Evolutionary conservation across 2,113 vertebrate genomes (phyloP).

Genomic region (Prietella phreatophila): DNA sequence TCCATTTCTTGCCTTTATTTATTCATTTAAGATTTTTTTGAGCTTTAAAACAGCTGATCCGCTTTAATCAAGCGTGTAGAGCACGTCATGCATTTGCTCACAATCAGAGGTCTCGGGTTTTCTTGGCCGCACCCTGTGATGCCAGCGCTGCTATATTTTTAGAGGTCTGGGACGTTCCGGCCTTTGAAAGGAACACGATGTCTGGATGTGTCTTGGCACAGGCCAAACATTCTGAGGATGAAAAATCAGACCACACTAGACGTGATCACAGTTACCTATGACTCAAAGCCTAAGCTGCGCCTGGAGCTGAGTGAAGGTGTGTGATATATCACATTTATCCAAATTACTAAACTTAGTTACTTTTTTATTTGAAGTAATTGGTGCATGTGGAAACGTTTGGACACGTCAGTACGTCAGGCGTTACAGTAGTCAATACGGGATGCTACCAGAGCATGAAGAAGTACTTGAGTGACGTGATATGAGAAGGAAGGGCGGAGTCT

Average conservation of each 20-base stretch:
- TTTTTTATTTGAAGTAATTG: too few relatives aligned
- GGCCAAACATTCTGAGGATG: neutral
- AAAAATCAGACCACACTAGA: neutral
- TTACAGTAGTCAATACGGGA: too few relatives aligned
- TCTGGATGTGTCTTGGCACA: neutral
- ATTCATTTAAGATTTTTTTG: neutral
- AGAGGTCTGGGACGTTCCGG: neutral
- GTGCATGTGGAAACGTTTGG: too few relatives aligned
- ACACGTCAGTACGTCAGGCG: too few relatives aligned
- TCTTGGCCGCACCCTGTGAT: neutral
- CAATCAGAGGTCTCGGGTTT: neutral
- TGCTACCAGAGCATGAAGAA: too few relatives aligned
- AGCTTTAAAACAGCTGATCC: neutral
- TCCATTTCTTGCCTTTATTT: too few relatives aligned
- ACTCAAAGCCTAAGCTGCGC: neutral
- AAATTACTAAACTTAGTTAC: too few relatives aligned
- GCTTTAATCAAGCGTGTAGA: neutral
- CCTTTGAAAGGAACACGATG: neutral
- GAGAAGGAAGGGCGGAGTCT: too few relatives aligned
- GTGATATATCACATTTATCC: neutral
- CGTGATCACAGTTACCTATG: neutral
- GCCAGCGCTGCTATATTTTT: neutral
- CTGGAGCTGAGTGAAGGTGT: neutral
- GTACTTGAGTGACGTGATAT: too few relatives aligned
- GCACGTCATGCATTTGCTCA: neutral